Evolutionary conservation across 2,113 vertebrate species (phyloP).

Genomic region (Dermatemys mawii): DNA sequence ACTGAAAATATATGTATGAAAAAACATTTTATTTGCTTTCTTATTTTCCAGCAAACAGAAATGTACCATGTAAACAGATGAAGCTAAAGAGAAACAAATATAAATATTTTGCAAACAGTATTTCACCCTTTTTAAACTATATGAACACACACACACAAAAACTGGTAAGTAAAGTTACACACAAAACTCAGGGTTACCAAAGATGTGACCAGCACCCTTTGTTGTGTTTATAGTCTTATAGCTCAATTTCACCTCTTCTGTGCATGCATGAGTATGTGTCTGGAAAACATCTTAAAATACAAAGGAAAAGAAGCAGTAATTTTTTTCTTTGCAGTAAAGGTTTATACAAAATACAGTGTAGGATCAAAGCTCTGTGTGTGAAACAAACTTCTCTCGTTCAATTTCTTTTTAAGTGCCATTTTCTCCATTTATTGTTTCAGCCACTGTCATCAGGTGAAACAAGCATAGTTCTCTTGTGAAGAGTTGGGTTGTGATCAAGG

Average conservation of each 20-base stretch:
- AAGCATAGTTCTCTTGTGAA: neutral
- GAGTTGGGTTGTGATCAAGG: neutral
- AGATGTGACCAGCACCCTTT: neutral
- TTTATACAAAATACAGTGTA: neutral
- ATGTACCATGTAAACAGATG: neutral
- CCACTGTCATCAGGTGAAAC: neutral
- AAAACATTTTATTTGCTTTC: neutral
- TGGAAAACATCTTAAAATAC: neutral
- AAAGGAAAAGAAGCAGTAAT: neutral
- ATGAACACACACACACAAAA: neutral
- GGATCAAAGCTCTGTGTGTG: neutral
- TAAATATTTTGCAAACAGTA: neutral
- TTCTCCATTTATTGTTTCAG: neutral
- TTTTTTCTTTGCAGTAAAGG: neutral
- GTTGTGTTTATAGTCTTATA: neutral
- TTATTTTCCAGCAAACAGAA: neutral
- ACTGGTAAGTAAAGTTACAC: neutral
- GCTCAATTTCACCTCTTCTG: neutral
- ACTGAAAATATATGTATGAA: neutral
- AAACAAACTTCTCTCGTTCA: neutral
- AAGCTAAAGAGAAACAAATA: constrained; percentile 1
- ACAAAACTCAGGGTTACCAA: neutral
- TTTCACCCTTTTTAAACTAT: neutral
- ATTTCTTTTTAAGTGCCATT: neutral
- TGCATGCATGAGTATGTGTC: accelerated